A percentile compares a stretch with the other conserved stretches of the same genome.
Conservation (phyloP, 2,113 vertebrate genomes). For the Chelonoidis abingdonii region DNA sequence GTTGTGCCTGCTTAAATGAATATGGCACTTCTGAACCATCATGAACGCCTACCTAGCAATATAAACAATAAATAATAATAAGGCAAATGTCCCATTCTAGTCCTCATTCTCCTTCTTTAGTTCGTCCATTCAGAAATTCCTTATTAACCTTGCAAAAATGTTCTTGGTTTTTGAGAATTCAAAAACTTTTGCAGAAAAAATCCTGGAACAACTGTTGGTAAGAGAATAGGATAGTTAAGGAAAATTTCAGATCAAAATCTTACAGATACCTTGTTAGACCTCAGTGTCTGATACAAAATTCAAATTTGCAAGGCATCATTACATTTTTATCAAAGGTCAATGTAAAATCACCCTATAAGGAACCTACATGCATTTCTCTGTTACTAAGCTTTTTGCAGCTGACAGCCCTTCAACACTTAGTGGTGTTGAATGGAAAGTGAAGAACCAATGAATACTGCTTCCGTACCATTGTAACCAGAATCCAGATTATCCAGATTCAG, state of each 20-base stretch:
- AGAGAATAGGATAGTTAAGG: slow-evolving; percentile 8
- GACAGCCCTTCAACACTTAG: background rate
- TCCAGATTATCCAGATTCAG: background rate
- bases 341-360: background rate
- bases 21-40: background rate
- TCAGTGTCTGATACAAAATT: background rate
- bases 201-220: background rate
- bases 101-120: background rate
- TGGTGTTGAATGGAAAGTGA: background rate
- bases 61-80: background rate
- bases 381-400: background rate
- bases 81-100: background rate
- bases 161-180: background rate
- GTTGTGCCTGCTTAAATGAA: background rate
- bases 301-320: background rate
- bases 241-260: slow-evolving; percentile 9
- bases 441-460: background rate
- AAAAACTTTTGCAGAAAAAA: slow-evolving; percentile 27
- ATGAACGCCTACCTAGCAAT: background rate
- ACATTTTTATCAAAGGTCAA: background rate
- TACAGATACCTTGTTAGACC: background rate
- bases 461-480: background rate
- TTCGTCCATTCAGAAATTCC: background rate
- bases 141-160: background rate
- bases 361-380: background rate